Evolutionary conservation across 2,113 vertebrate species (phyloP), one percentile per base, ranked within the genome.

Genomic region (Heterotilapia buettikoferi): DNA sequence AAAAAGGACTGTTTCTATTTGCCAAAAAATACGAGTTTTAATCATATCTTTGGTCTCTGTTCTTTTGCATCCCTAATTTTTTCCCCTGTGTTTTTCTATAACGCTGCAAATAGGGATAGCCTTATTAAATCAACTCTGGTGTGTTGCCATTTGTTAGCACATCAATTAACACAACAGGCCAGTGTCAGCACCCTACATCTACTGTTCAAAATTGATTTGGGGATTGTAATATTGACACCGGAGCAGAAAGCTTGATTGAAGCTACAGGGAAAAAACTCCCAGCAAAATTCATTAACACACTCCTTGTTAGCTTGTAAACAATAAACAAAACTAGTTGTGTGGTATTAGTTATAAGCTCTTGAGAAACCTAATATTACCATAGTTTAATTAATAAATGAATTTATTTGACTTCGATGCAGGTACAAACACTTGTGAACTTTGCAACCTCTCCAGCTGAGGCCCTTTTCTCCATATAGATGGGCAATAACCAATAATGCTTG

Each of bases 111-210:
- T 80, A 76, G 11, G 56, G 29, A 59, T 59, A 68, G 36, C 45
- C n/a, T 84, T 91, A 93, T 94, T 91, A 91, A 89, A 93, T 92
- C 83, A 88, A 78, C 85, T 71, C 86, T 54, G 59, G 68, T 76
- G 81, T 83, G 73, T 81, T 57, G 56, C 43, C 82, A 59, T 92
- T 90, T 84, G 36, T 82, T 57, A 73, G 82, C 33, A 89, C 11
- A 33, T 79, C 71, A 24, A 91, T 91, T 90, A 87, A 83, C 85
- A 85, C 24, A 38, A 36, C 21, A 29, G 73, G 79, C 36, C 83
- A 59, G 19, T 57, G 83, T 88, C 84, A 76, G 16, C 54, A 54
- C 43, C 12, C 21, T 84, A 29, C 76, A 86, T 81, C 80, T 73
- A 57, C 57, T 89, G 53, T 85, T 52, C 6, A 14, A 83, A 36